Evolutionary conservation across 2,113 vertebrate species (phyloP), one percentile per base, ranked within the genome.

Genomic region (Electrona antarctica): DNA sequence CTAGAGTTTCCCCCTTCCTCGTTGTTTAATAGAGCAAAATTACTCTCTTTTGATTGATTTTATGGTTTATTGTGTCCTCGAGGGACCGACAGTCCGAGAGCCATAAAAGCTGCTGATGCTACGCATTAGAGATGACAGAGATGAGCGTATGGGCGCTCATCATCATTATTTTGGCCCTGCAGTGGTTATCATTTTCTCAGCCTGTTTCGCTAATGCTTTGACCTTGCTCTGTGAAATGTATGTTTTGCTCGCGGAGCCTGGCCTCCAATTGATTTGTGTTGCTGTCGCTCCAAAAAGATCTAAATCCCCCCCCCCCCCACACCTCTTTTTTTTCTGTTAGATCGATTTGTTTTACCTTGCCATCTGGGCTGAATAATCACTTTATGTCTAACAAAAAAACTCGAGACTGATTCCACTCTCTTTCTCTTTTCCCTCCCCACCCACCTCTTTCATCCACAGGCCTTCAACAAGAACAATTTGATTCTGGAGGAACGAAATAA

Each of bases 401-500:
- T 68, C 45, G 14, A 15, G 14, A 29, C 80, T 88, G 68, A 87
- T 68, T 67, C 11, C 6, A 62, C 29, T 74, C 8, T 67, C 48
- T 73, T 49, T 46, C n/a, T 28, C 75, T 54, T 47, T 45, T 8
- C 11, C 8, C 60, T n/a, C 21, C 33, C 33, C n/a, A 1, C 65
- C 41, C 7, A 41, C 70, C 58, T 50, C 48, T 69, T 74, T 65
- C 28, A 71, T 90, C 86, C 75, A 10, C 90, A 98, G 97, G 97
- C 96, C 82, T 98, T 98, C 93, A 99, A 98, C 92, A 99, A 99
- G 94, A 99, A 99, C 92, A 99, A 99, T 92, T 89, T 99, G 92
- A 96, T 99, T 84, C 90, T 99, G 88, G 97, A 99, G 88, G 97
- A 99, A 89, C 94, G 96, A 90, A 98, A 98, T 90, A 99, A 97